Evolutionary conservation across 1,140 invertebrate genomes (phyloP), one percentile per base, ranked within the genome.

Genomic region (Patella vulgata): DNA sequence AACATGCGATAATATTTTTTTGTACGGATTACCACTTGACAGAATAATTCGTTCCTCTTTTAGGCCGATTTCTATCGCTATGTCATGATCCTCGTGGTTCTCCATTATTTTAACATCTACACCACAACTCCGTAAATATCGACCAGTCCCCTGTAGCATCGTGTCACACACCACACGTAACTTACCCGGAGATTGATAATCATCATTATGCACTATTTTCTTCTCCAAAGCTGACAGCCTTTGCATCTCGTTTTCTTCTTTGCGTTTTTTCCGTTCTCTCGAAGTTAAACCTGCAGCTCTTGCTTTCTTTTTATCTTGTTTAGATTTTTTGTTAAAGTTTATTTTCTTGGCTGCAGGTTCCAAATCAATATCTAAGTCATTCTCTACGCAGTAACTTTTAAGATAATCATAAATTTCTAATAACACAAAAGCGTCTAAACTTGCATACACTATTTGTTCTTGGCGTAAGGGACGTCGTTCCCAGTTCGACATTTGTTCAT

Each of bases 401-500:
- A 86, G 54, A 28, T 71, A 65, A 11, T 90, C 84, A 84, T 91
- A 93, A 40, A 93, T 83, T 84, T 93, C 88, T 58, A 95, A 71
- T 14, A 95, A 83, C 70, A 92, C 92, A 84, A 88, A 90, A 3
- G 92, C 91, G 86, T 94, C 92, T 28, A 93, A 74, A 30, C 89
- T 89, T 60, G 92, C 93, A 88, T 95, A 95, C 63, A 84, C 78
- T 30, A 93, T 88, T 85, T 95, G 93, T 56, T 87, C 87, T 42
- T 87, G 78, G 58, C 92, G 82, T 27, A 95, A 80, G 25, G 93
- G 93, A 74, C 93, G 85, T 62, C 88, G 86, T 76, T 93, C 91
- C 93, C 93, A 95, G 84, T 95, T 91, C 0, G 92, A 94, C 85
- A 93, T 92, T 71, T 94, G 93, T 81, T 95, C 91, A 5, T 87